Base-by-base conservation (phyloP, 2,888 invertebrate species). In the Cephus rjabovi region DNA sequence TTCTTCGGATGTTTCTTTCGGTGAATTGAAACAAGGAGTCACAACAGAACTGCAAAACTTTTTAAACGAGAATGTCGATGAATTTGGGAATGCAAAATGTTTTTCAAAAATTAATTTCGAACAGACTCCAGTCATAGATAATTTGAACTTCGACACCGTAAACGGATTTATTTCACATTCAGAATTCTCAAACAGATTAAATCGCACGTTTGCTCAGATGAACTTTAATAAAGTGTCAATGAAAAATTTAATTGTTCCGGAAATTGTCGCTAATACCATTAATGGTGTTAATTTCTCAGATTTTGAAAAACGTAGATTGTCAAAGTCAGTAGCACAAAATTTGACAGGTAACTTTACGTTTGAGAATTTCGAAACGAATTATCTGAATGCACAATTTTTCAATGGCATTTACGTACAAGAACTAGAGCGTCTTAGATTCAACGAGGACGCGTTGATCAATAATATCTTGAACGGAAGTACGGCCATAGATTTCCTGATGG, bases 161-260 rank as follows among this genome's bases (percentile, higher is more conserved):
- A 87, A 86, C 73, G 77, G 76, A 11, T 77, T 83, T n/a, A 78
- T 87, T 6, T 77, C 84, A 4, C 73, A 77, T 1, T 69, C 73
- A 0, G 76, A 82, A 4, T 89, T 90, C 73, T 56, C 33, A 0
- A 30, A 73, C 0, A 85, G 91, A 73, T 78, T 93, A 0, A 86
- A 89, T 11, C 82, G 86, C 12, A 82, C 93, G 1, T 88, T 91
- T 4, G 92, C 92, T 1, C 88, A 92, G 76, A 89, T 93, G 1
- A 88, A 87, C 74, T 93, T 94, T 56, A 90, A 93, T 71, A 90
- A 92, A 79, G 84, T 94, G 3, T 83, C 87, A 23, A 79, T 93
- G 0, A 83, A 82, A 11, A 93, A 92, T 1, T 80, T 89, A 15
- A 92, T 91, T 77, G 92, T 93, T 80, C 91, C 91, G 0, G 74